phyloP scores from a whole-genome alignment of 2,797 vertebrate species.

The Oreochromis mossambicus region DNA sequence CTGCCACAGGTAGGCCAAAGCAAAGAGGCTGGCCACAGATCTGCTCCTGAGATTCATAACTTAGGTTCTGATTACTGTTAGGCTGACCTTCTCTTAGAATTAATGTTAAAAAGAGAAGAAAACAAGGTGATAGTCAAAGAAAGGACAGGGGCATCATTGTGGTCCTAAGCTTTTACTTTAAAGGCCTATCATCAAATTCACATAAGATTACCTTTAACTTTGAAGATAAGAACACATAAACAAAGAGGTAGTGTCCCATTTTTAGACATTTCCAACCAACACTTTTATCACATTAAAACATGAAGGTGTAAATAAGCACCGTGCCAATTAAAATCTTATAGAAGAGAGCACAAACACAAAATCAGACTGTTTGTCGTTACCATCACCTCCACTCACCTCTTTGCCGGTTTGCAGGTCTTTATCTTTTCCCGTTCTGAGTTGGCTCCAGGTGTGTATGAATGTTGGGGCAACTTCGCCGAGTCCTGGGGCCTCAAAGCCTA shows the following conservation, averaged over 20 bases:
- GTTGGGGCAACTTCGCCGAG: constrained; percentile 81
- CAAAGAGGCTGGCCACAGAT: background rate
- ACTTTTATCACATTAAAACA: background rate
- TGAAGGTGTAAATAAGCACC: accelerated
- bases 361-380: background rate
- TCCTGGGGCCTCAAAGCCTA: constrained; percentile 86
- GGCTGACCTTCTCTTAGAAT: background rate
- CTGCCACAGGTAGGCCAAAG: constrained; percentile 78
- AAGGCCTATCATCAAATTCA: background rate
- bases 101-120: background rate
- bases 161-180: background rate
- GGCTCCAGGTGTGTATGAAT: constrained; percentile 76
- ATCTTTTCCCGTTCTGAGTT: constrained; percentile 83
- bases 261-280: background rate
- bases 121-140: background rate
- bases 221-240: background rate
- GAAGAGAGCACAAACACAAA: background rate
- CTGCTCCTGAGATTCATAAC: accelerated
- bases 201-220: background rate
- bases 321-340: background rate
- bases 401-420: constrained; percentile 71
- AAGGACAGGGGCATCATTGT: background rate
- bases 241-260: background rate
- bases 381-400: background rate
- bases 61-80: background rate